Conservation (phyloP, 2,113 vertebrate genomes). For the Thunnus maccoyii region DNA sequence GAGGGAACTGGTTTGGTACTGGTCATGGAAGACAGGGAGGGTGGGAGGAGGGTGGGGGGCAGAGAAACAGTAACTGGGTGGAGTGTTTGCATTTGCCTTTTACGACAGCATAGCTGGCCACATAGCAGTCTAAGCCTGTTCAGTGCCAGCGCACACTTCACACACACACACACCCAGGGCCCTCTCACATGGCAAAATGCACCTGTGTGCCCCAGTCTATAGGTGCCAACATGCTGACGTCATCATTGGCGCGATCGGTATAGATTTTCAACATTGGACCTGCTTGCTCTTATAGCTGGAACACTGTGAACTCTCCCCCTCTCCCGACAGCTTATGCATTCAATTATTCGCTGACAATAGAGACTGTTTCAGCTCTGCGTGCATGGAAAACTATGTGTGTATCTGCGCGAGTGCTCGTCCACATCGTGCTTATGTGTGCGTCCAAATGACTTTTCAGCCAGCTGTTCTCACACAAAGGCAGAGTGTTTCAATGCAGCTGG, state of each 20-base stretch:
- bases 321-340: constrained; percentile 55
- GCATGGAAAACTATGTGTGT: constrained; percentile 44
- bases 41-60: not conserved
- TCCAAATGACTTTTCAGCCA: constrained; percentile 77
- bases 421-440: constrained; percentile 47
- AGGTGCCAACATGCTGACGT: constrained; percentile 67
- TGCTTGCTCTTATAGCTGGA: constrained; percentile 31
- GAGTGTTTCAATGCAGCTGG: constrained; percentile 72
- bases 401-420: constrained; percentile 25
- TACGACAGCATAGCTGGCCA: constrained; percentile 44
- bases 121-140: constrained; percentile 39
- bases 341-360: constrained; percentile 76
- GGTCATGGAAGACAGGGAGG: constrained; percentile 41
- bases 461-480: constrained; percentile 80
- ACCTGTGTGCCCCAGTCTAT: not conserved
- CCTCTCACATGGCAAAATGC: constrained; percentile 30
- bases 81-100: constrained; percentile 37
- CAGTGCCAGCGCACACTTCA: constrained; percentile 47
- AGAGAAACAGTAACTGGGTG: constrained; percentile 44
- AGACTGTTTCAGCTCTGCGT: constrained; percentile 61
- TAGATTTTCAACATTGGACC: constrained; percentile 20
- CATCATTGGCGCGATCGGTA: constrained; percentile 54
- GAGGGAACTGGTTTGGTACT: constrained; percentile 57
- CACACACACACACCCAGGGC: constrained; percentile 25
- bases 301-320: constrained; percentile 35